Evolutionary conservation across 2,113 vertebrate species (phyloP), one percentile per base, ranked within the genome.

Genomic region (Crocuta crocuta): DNA sequence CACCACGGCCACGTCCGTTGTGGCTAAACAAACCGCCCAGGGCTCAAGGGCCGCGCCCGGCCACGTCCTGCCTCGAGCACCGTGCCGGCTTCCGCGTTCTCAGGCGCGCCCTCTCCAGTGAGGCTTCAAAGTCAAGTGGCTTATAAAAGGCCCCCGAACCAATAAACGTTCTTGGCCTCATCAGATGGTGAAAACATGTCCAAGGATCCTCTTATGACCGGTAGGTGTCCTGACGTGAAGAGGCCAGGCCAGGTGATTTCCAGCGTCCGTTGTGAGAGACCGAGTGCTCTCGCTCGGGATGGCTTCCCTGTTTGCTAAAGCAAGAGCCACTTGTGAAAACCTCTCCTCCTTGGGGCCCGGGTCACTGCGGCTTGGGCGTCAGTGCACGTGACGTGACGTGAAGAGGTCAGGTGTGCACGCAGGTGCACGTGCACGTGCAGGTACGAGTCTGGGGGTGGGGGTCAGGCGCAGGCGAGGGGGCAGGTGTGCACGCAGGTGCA

Each of bases 201-300:
- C 68, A 33, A 53, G 17, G 45, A 48, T 5, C 33, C 78, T 7
- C 28, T 48, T 65, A 0, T 2, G 73, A n/a, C 24, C 15, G 16
- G 31, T 0, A 33, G 21, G 31, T 0, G 28, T 15, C 43, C 43
- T 1, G 1, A 12, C 0, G 2, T 3, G 11, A 4, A 43, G 80
- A 63, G 76, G 85, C 33, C 68, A 12, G n/a, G 23, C 24, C 50
- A 28, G 39, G 58, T 2, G 3, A 10, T 17, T 31, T n/a, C 55
- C 16, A 1, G 45, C 10, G 0, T 2, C n/a, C 31, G 16, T 28
- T 17, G 11, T 21, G 21, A 11, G 82, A 55, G 2, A 39, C n/a
- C 79, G 58, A 8, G 58, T 4, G 33, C 66, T 31, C 24, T 48
- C 7, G 0, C 81, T 79, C 39, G 26, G 45, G 78, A 39, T 23